phyloP scores from a whole-genome alignment of 2,113 vertebrate species.

The Nansenia antarctica region DNA sequence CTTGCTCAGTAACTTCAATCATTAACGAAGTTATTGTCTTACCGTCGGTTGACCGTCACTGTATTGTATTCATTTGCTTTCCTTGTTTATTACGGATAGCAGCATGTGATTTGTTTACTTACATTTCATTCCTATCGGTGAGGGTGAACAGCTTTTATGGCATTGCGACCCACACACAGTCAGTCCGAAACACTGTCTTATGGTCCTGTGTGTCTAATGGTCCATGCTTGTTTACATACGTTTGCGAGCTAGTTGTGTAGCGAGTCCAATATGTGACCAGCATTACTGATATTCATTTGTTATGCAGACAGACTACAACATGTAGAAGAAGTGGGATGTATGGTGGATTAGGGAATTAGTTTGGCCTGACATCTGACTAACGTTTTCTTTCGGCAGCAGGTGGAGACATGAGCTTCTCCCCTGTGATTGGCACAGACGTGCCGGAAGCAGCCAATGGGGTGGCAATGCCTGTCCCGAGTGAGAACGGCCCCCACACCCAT shows the following conservation, averaged over 20 bases:
- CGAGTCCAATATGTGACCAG: too few species aligned
- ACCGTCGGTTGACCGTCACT: background rate
- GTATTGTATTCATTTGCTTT: background rate
- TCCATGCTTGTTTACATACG: background rate
- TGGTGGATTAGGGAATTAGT: background rate
- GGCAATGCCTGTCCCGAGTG: slow-evolving; percentile 39
- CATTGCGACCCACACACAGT: too few species aligned
- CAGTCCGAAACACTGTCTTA: too few species aligned
- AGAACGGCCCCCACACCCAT: slow-evolving; percentile 49
- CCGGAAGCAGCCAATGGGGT: slow-evolving; percentile 71
- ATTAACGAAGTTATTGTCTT: background rate
- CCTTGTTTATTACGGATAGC: background rate
- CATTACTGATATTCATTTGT: too few species aligned
- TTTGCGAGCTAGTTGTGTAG: too few species aligned
- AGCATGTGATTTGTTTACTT: too few species aligned
- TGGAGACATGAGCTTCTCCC: slow-evolving; percentile 80
- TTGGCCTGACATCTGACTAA: background rate
- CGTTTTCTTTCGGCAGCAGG: slow-evolving; percentile 56
- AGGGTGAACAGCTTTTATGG: too few species aligned
- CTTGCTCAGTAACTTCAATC: too few species aligned
- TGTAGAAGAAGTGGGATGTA: too few species aligned
- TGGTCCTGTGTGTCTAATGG: background rate
- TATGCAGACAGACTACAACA: too few species aligned
- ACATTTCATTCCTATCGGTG: too few species aligned
- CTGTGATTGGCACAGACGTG: slow-evolving; percentile 72